These are phyloP conservation scores for Drosophila setifemur DNA, from an alignment of 1,140 invertebrate species.

Conservation along the genomic window DNA sequence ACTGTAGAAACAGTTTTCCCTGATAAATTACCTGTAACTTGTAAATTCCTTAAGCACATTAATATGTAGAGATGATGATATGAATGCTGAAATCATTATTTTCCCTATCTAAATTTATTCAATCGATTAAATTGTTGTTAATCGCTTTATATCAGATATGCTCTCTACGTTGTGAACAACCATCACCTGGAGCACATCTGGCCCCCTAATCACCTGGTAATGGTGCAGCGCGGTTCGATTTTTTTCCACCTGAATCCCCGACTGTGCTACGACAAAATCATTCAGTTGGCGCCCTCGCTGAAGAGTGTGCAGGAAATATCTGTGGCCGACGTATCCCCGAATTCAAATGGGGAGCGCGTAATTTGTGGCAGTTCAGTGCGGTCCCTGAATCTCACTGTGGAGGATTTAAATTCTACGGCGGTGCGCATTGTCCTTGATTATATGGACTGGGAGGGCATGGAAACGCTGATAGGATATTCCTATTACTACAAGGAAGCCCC, in stretches of 20 bases:
- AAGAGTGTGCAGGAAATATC: slow-evolving; percentile 81
- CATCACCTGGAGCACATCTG: slow-evolving; percentile 95
- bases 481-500: slow-evolving; percentile 89
- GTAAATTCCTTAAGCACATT: no score
- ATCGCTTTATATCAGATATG: slow-evolving; percentile 84
- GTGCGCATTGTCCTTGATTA: slow-evolving; percentile 87
- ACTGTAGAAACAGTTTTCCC: no score
- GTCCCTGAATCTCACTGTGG: slow-evolving; percentile 25
- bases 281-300: slow-evolving; percentile 59
- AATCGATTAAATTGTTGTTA: no score
- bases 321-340: slow-evolving; percentile 89
- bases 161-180: slow-evolving; percentile 92
- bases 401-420: slow-evolving; percentile 82
- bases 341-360: slow-evolving; percentile 96
- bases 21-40: no score
- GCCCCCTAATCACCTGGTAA: slow-evolving; percentile 86
- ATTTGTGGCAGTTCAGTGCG: slow-evolving; percentile 84
- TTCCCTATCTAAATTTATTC: no score
- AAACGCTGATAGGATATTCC: slow-evolving; percentile 89
- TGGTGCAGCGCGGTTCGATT: slow-evolving; percentile 86
- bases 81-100: no score
- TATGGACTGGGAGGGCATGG: slow-evolving; percentile 84
- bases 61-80: no score
- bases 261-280: slow-evolving; percentile 92
- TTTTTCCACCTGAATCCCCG: slow-evolving; percentile 97